A percentile compares a stretch with the other conserved stretches of the same genome.
Conservation (phyloP, 2,888 invertebrate species). For the Oegoconia quadripuncta region DNA sequence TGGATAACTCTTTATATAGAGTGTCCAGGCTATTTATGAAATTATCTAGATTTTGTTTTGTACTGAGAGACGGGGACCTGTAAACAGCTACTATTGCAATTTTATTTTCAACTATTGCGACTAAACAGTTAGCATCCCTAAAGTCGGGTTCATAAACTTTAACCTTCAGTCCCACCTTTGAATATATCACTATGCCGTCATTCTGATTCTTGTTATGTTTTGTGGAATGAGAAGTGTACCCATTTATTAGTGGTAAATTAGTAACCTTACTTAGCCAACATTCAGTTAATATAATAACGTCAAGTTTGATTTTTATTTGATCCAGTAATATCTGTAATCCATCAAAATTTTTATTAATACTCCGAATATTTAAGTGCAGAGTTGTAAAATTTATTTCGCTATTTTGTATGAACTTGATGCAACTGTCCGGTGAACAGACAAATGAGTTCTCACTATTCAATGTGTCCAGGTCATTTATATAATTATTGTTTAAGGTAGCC, state of each 20-base stretch:
- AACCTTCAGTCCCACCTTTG: not conserved
- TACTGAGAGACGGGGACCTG: slow-evolving; percentile 6
- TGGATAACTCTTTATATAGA: not conserved
- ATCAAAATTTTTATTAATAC: slow-evolving; percentile 14
- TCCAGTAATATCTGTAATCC: slow-evolving; percentile 3
- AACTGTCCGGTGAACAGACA: not conserved
- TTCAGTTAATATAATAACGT: slow-evolving; percentile 14
- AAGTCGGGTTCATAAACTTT: slow-evolving; percentile 10
- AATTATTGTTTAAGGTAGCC: no score
- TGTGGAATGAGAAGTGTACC: slow-evolving; percentile 3
- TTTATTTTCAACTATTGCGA: not conserved
- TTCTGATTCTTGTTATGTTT: slow-evolving; percentile 11
- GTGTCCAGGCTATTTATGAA: not conserved
- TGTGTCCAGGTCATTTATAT: not conserved
- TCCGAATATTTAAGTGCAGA: slow-evolving; percentile 14
- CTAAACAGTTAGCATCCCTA: slow-evolving; percentile 6
- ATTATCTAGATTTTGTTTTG: not conserved
- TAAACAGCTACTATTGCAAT: not conserved
- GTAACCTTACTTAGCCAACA: slow-evolving; percentile 11
- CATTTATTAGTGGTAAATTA: slow-evolving; percentile 6
- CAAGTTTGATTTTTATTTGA: not conserved
- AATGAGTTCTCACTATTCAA: not conserved
- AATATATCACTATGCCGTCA: slow-evolving; percentile 15
- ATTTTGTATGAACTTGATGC: not conserved
- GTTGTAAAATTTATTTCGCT: slow-evolving; percentile 1